Evolutionary conservation across 2,113 vertebrate species (phyloP), one percentile per base, ranked within the genome.

Genomic region (Abramis brama): DNA sequence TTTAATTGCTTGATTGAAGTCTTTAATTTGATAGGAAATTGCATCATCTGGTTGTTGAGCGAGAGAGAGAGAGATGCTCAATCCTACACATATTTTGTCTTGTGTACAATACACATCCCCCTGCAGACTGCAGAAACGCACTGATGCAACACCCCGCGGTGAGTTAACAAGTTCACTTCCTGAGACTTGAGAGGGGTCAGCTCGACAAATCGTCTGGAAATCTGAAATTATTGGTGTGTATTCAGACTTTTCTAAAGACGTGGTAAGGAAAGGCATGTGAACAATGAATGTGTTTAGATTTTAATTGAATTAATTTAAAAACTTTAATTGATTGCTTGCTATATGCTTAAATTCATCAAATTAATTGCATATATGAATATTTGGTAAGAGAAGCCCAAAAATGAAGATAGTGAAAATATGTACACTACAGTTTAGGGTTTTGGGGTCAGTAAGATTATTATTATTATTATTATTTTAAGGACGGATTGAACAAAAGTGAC

Each of bases 1-100:
- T 83, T 76, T 82, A 89, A 88, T 89, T 86, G 86, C 79, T 79
- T 82, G 64, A 82, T 74, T 80, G 66, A 90, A 55, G 79, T 81
- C 30, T 23, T 78, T 85, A 85, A 90, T 90, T 86, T 79, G 47
- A 86, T 13, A 23, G 74, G 79, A 88, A 86, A 86, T 85, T 60
- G 78, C 82, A 86, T 85, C 59, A 83, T 59, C 27, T 64, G 74
- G 15, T 43, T 78, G 33, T 59, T 6, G 47, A 79, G 74, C 55
- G 71, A 47, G 45, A 77, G n/a, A 64, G 83, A 70, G 27, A 81
- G 9, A 30, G 75, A 73, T 15, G 52, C 30, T 60, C 39, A 36
- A 77, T 75, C 57, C 19, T 36, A 43, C 71, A 57, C 52, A 71
- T 64, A 47, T 12, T 23, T 47, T 81, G 12, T 62, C 23, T 25